A percentile compares a stretch with the other conserved stretches of the same genome.
phyloP scores from a whole-genome alignment of 2,797 vertebrate species.

The Scleropages formosus region DNA sequence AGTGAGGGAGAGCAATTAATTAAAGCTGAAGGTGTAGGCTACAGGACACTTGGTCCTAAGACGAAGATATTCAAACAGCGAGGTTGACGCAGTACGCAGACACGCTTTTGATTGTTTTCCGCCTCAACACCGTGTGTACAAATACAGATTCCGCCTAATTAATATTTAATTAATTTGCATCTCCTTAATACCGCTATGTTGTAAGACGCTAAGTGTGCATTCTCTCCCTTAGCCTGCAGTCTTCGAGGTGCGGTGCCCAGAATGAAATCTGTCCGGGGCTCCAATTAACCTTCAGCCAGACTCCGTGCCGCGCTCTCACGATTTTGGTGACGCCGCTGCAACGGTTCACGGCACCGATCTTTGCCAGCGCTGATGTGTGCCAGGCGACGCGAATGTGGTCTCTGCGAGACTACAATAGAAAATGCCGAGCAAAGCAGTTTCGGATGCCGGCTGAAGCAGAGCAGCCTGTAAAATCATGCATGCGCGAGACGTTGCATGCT shows the following conservation, averaged over 20 bases:
- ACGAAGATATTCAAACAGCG: background rate
- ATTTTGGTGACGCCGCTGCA: conserved; percentile 49
- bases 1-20: conserved; percentile 1
- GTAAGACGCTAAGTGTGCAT: background rate
- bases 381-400: conserved; percentile 47
- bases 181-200: background rate
- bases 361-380: conserved; percentile 54
- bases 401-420: conserved; percentile 46
- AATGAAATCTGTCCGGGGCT: conserved; percentile 61
- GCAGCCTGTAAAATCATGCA: conserved; percentile 30
- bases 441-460: conserved; percentile 36
- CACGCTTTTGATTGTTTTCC: background rate
- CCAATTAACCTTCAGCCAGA: conserved; percentile 68
- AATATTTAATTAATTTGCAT: background rate
- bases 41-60: background rate
- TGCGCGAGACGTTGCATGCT: conserved; percentile 21
- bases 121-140: background rate
- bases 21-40: conserved; percentile 6
- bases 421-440: conserved; percentile 48
- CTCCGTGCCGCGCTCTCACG: conserved; percentile 55
- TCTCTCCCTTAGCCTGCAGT: background rate
- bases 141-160: background rate
- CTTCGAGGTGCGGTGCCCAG: conserved; percentile 53
- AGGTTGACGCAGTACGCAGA: background rate
- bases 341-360: conserved; percentile 51